Evolutionary conservation across 37 sponge, comb jelly and placozoan genomes (phyloP), one percentile per base, ranked within the genome.

Genomic region (Axinella damicornis): DNA sequence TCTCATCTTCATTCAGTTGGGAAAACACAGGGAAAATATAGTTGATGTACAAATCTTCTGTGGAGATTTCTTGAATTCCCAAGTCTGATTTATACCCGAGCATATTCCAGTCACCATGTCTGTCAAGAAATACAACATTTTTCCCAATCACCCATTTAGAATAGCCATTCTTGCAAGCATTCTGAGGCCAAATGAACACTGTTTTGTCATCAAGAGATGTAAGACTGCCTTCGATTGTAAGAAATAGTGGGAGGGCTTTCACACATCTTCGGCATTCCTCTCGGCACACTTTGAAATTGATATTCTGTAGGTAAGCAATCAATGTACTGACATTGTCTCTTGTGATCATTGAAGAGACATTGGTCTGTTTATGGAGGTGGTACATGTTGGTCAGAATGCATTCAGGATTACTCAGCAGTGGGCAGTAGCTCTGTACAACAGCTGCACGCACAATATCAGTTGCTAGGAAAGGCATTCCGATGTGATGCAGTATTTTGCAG

Each of bases 231-330:
- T 54, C 52, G 0, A 90, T 55, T 36, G 69, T 74, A 41, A 75
- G 69, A 70, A 85, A 90, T 1, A 90, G 27, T 58, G 91, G 91
- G 5, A 90, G 66, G 5, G 36, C 68, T 46, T 77, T 77, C 14
- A 84, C 36, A 15, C 32, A 19, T 20, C 78, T 18, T 11, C 36
- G 31, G 14, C 63, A 69, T 27, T 59, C 61, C 24, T 20, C 0
- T 16, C 57, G 16, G 19, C 15, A 28, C n/a, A n/a, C n/a, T n/a
- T n/a, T n/a, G 19, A 85, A 77, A 36, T 85, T 32, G 33, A 68
- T 77, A 5, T 67, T 62, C 22, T 53, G 17, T 33, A 89, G 65
- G 59, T 89, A 83, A 18, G 36, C 0, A 61, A 89, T 53, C 6
- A 89, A 14, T 17, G 28, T 38, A 27, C 46, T 56, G 57, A 78